phyloP scores from a whole-genome alignment of 2,797 vertebrate species.

The Orientallactaga sibirica region DNA sequence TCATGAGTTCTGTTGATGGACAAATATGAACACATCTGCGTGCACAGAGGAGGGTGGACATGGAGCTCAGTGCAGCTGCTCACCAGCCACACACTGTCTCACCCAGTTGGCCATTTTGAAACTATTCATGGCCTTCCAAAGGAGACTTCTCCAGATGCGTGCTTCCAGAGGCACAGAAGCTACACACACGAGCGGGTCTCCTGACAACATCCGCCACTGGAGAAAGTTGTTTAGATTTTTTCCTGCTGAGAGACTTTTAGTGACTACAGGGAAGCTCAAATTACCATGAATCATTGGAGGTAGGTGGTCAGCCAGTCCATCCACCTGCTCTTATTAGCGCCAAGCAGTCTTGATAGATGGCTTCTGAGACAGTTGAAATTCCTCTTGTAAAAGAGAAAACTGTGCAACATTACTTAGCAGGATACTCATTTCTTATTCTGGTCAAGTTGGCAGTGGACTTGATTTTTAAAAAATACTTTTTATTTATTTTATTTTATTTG shows the following conservation, averaged over 20 bases:
- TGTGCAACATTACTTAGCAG: not conserved
- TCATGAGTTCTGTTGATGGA: not conserved
- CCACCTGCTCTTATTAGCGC: constrained; percentile 26
- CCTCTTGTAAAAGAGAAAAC: not conserved
- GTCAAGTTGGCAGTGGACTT: not conserved
- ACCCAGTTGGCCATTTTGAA: constrained; percentile 18
- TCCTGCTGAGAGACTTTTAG: constrained; percentile 33
- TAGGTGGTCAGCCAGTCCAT: not conserved
- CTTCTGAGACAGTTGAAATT: constrained; percentile 27
- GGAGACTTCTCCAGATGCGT: not conserved
- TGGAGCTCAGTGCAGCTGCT: not conserved
- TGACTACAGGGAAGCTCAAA: constrained; percentile 15
- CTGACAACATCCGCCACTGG: not conserved
- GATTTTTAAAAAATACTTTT: constrained; percentile 10
- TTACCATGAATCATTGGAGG: constrained; percentile 1
- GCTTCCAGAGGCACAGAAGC: constrained; percentile 43
- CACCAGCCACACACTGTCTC: not conserved
- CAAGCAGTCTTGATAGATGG: constrained; percentile 56
- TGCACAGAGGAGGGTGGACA: not conserved
- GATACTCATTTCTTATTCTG: constrained; percentile 21
- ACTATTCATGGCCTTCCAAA: not conserved
- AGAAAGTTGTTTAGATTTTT: not conserved
- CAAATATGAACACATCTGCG: not conserved
- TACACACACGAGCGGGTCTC: not conserved
- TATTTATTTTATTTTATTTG: too few species aligned